Evolutionary conservation across 2,888 invertebrate genomes (phyloP), one percentile per base, ranked within the genome.

Genomic region (Bhutanitis thaidina): DNA sequence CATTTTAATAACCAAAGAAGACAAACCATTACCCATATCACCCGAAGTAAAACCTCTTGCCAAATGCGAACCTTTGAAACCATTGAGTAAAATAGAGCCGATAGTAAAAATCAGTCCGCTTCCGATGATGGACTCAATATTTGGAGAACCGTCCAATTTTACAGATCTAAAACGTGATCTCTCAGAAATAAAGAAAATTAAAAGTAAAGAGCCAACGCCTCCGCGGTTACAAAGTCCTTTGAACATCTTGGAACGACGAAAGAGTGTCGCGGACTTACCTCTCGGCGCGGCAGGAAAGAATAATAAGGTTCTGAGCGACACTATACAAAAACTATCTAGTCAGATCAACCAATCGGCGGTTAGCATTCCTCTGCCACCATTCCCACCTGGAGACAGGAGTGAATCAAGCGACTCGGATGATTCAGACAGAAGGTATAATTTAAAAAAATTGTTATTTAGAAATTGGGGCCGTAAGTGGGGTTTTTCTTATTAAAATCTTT

Each of bases 291-390:
- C 84, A 0, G 87, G 86, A 14, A 90, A 89, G 64, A 92, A 91
- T 59, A 92, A 92, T 54, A 91, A 91, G 61, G 92, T 92, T 32
- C 70, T 92, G 9, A 91, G 91, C 57, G 92, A 92, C 56, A 92
- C 92, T 0, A 92, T 92, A 65, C 92, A 92, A 71, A 92, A 92
- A 65, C 67, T 92, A 29, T 90, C 90, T 13, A 90, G 89, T 61
- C 90, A 90, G 62, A 90, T 90, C 52, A 90, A 88, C 57, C 89
- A 89, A 61, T 72, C 85, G 1, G 77, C 81, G 13, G 78, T 76
- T 1, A 72, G 61, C 49, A 73, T 80, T 4, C 73, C 80, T 0
- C 49, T 86, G 54, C 77, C 84, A 3, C 65, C 82, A 0, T 89
- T 85, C 68, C 74, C 78, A 34, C 48, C 79, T 1, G 87, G 76